Evolutionary conservation across 2,113 vertebrate genomes (phyloP).

Genomic region (Anser brachyrhynchus): DNA sequence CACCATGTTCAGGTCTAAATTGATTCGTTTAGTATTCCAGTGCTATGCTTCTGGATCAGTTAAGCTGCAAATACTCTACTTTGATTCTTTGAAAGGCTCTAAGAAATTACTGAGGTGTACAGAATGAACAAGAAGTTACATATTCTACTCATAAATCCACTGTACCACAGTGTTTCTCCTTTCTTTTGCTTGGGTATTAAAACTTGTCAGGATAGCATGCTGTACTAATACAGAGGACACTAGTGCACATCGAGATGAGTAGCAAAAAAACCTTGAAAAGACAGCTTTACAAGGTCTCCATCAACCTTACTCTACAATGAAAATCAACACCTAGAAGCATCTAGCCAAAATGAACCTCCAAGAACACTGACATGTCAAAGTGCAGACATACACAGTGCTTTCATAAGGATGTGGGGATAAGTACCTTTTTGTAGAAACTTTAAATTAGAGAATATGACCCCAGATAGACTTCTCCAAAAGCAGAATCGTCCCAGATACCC

Average conservation of each 20-base stretch:
- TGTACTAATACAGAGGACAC: background rate
- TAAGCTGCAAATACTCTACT: slow-evolving; percentile 13
- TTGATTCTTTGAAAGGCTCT: slow-evolving; percentile 4
- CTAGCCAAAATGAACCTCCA: background rate
- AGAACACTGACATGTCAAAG: background rate
- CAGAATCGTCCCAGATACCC: background rate
- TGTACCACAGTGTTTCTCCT: background rate
- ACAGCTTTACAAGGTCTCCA: background rate
- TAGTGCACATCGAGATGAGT: background rate
- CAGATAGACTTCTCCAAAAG: background rate
- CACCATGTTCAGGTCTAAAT: background rate
- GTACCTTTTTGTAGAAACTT: background rate
- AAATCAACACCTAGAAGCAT: background rate
- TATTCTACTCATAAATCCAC: slow-evolving; percentile 23
- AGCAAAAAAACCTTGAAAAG: slow-evolving; percentile 21
- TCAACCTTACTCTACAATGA: background rate
- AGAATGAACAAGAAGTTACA: background rate
- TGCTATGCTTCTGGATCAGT: slow-evolving; percentile 2
- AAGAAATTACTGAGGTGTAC: slow-evolving; percentile 21
- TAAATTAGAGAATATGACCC: background rate
- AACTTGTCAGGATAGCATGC: background rate
- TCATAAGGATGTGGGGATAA: background rate
- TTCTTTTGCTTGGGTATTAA: slow-evolving; percentile 12
- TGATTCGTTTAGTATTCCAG: slow-evolving; percentile 36
- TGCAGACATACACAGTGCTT: background rate